Evolutionary conservation across 2,888 invertebrate genomes (phyloP).

Genomic region (Chaetogeoica ovagalla): DNA sequence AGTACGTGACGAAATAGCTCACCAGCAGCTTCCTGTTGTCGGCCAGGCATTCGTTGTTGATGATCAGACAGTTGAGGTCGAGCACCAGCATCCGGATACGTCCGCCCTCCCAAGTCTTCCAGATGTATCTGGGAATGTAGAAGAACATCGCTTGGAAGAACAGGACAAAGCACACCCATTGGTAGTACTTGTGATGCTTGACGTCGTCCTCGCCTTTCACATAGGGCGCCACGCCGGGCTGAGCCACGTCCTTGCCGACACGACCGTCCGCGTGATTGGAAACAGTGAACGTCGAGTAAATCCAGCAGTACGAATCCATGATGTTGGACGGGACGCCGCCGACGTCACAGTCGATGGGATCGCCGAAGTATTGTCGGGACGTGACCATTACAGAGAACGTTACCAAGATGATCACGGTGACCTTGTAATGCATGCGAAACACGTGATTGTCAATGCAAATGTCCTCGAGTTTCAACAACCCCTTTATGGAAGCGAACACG

Average conservation of each 20-base stretch:
- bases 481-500: constrained; percentile 92
- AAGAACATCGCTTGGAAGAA: constrained; percentile 82
- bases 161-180: constrained; percentile 90
- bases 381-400: constrained; percentile 91
- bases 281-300: constrained; percentile 87
- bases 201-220: constrained; percentile 79
- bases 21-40: constrained; percentile 83
- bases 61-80: constrained; percentile 76
- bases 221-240: constrained; percentile 80
- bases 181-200: constrained; percentile 92
- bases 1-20: constrained; percentile 76
- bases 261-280: constrained; percentile 77
- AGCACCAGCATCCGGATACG: constrained; percentile 75
- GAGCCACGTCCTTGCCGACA: constrained; percentile 79
- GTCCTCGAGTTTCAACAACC: constrained; percentile 84
- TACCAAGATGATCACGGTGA: constrained; percentile 85
- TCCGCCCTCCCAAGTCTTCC: constrained; percentile 85
- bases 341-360: constrained; percentile 94
- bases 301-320: constrained; percentile 88
- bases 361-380: constrained; percentile 92
- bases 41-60: constrained; percentile 77
- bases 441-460: constrained; percentile 94
- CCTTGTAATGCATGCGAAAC: constrained; percentile 90
- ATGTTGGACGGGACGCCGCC: constrained; percentile 84
- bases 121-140: constrained; percentile 81